Conservation (phyloP, 2,113 vertebrate genomes). For the Trochalopteron elliotii region DNA sequence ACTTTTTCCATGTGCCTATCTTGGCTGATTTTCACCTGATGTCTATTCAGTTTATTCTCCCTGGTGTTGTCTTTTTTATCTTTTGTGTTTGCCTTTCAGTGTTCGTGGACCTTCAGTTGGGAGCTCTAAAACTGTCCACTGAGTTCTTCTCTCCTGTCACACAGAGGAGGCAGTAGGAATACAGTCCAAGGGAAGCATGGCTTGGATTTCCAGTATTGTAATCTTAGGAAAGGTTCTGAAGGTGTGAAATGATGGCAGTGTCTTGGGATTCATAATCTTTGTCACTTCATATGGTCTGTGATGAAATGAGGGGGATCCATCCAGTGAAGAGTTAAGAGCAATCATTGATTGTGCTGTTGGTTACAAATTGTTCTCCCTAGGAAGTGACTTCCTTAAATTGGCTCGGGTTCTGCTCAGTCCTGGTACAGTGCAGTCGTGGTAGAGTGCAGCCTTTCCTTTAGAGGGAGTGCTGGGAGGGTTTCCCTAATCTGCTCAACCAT, state of each 20-base stretch:
- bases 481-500: neutral
- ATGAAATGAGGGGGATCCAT: neutral
- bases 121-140: neutral
- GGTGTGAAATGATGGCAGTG: neutral
- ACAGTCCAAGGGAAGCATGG: neutral
- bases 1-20: neutral
- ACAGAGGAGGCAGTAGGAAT: neutral
- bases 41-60: neutral
- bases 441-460: neutral
- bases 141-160: neutral
- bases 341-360: neutral
- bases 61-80: neutral
- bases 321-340: neutral
- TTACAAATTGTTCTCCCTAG: neutral
- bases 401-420: fast-evolving
- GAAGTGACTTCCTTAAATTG: neutral
- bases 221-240: neutral
- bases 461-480: neutral
- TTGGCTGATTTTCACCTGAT: neutral
- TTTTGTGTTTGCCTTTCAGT: neutral
- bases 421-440: neutral
- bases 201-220: neutral
- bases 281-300: neutral
- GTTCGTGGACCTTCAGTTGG: neutral
- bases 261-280: neutral